These are phyloP conservation scores for Acanthosepion pharaonis DNA, from an alignment of 2,888 invertebrate genomes.

Conservation along the genomic window DNA sequence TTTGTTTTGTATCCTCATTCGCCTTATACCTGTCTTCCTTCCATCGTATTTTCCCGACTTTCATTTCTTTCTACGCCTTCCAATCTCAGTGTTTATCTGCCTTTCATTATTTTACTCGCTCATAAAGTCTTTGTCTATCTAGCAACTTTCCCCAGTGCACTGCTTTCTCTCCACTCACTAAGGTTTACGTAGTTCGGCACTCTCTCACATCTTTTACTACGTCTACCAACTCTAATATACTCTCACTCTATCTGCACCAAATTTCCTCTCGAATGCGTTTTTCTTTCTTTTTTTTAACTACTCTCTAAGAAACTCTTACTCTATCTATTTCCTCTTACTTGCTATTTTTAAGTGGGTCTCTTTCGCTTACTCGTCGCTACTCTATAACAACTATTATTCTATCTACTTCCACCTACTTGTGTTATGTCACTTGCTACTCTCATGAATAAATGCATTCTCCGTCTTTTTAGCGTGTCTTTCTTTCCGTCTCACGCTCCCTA, in stretches of 20 bases:
- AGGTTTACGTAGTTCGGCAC: too few relatives aligned
- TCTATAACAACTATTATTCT: not conserved
- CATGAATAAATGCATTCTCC: not conserved
- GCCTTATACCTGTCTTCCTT: not conserved
- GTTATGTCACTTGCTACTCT: not conserved
- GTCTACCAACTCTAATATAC: not conserved
- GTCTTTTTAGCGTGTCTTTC: not conserved
- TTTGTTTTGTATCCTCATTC: not conserved
- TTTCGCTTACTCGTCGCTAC: not conserved
- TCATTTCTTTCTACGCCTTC: not conserved
- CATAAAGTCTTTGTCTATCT: not conserved
- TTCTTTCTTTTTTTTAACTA: not conserved
- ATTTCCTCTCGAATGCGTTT: not conserved
- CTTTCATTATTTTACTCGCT: not conserved
- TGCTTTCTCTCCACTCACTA: not conserved
- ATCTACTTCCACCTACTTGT: not conserved
- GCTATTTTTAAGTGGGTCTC: not conserved
- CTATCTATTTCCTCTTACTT: not conserved
- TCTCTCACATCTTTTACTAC: not conserved
- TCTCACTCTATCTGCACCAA: not conserved
- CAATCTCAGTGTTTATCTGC: not conserved
- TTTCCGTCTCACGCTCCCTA: not conserved
- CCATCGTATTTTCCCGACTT: not conserved
- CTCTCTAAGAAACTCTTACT: not conserved
- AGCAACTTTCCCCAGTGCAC: not conserved